Evolutionary conservation across 2,797 vertebrate genomes (phyloP).

Genomic region (Tapera naevia): DNA sequence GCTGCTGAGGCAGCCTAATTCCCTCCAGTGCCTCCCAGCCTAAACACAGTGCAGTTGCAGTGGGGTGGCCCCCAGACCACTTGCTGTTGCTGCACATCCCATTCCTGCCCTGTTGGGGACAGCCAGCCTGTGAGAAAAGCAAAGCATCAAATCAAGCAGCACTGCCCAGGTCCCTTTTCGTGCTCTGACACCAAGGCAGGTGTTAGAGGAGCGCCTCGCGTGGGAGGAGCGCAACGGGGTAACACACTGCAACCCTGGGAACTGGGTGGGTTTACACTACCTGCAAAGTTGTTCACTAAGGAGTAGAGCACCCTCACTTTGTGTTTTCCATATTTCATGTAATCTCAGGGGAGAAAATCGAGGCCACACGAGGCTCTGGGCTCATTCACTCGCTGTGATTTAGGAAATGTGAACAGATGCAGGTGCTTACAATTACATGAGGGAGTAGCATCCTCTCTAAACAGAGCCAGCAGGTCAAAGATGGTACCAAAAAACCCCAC

Average conservation of each 20-base stretch:
- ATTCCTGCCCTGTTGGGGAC: neutral
- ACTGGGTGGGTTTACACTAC: neutral
- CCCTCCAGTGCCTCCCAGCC: neutral
- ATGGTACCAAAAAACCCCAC: neutral
- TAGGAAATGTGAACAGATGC: neutral
- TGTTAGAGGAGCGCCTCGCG: neutral
- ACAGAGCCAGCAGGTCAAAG: neutral
- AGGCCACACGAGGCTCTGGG: neutral
- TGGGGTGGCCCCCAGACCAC: neutral
- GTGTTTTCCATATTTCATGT: neutral
- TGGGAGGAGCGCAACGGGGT: neutral
- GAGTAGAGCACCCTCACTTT: neutral
- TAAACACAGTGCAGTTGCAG: neutral
- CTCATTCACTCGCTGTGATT: neutral
- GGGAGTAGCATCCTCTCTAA: neutral
- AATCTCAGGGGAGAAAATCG: neutral
- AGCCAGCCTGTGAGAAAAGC: neutral
- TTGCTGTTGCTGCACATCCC: neutral
- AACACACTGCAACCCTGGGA: neutral
- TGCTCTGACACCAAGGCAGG: neutral
- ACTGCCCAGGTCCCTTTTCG: neutral
- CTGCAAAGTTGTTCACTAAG: neutral
- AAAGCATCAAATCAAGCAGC: neutral
- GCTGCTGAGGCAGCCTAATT: neutral
- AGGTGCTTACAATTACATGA: neutral